Base-by-base conservation (phyloP, 37 sponge, comb jelly and placozoan genomes). In the Crambe crambe region DNA sequence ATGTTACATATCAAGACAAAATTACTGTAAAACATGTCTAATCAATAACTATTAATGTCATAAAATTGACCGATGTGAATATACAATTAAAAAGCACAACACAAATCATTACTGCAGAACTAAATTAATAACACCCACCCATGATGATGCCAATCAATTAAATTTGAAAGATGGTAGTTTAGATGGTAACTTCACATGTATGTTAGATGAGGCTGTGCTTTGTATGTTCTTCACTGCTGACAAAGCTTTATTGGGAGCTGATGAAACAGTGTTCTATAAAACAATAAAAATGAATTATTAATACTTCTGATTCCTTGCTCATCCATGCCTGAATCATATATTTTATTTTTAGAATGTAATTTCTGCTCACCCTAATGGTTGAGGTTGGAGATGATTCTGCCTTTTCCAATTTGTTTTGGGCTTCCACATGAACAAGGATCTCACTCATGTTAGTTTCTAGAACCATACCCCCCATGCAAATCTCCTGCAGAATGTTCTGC, bases 391-490 rank as follows among this genome's bases (percentile, higher is more conserved):
- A 78, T 60, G 64, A 44, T 61, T 99, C 95, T 17, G 86, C 78
- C 74, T 99, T 99, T 87, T 99, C 99, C 81, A 90, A 66, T 61
- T 87, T 96, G 73, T 30, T 88, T 73, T 99, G 99, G 17, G 91
- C 93, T 5, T 99, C 95, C 41, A 96, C 70, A 66, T 96, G 95
- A 2, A 84, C 77, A 10, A 96, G 78, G 42, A 99, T 91, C 74
- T 94, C 99, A 57, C 78, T 76, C 88, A 92, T 91, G 72, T 90
- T 99, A 23, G 99, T 99, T 82, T 99, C 99, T 42, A 99, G 85
- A 9, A 99, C 99, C 93, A 99, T 92, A 34, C 99, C 99, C 41
- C 99, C 99, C 84, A 96, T 92, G 40, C 99, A 94, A 21, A 99
- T 96, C 86, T 99, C 99, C 54, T 89, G 81, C 1, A 94, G 83